Evolutionary conservation across 2,888 invertebrate genomes (phyloP).

Genomic region (Drosophila merina): DNA sequence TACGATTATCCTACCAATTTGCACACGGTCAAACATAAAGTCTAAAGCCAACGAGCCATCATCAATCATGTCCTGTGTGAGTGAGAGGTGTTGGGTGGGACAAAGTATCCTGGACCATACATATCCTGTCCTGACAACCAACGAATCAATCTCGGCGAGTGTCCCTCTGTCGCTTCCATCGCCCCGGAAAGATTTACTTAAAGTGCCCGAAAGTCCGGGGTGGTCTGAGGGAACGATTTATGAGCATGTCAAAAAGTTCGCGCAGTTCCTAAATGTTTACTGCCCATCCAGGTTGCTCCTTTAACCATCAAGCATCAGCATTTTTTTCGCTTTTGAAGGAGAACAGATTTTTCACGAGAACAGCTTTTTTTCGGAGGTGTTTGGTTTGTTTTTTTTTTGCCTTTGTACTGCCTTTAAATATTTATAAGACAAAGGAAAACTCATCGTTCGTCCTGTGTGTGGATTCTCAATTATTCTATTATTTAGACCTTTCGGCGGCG

Average conservation of each 20-base stretch:
- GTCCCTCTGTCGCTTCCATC: background rate
- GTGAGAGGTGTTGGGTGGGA: background rate
- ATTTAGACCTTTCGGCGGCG: background rate
- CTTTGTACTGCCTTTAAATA: background rate
- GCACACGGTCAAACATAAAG: slow-evolving; percentile 1
- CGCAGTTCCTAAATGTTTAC: slow-evolving; percentile 8
- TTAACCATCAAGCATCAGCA: background rate
- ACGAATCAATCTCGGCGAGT: slow-evolving; percentile 27
- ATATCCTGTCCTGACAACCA: background rate
- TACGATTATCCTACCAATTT: slow-evolving; percentile 30
- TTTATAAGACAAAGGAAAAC: background rate
- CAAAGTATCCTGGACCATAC: background rate
- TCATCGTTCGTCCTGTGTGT: background rate
- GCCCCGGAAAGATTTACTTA: slow-evolving; percentile 4
- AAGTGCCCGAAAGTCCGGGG: slow-evolving; percentile 4
- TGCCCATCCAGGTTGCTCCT: background rate
- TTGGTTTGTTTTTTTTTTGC: too few species aligned
- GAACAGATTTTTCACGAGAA: too few species aligned
- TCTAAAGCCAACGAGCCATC: slow-evolving; percentile 5
- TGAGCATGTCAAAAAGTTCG: slow-evolving; percentile 8
- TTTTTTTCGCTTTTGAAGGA: too few species aligned
- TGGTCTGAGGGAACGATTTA: background rate
- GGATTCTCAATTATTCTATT: slow-evolving; percentile 1
- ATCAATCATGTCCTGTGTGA: slow-evolving; percentile 25
- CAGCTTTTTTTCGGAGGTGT: too few species aligned